These are phyloP conservation scores for Cerceris rybyensis DNA, from an alignment of 2,888 invertebrate genomes.

Conservation along the genomic window DNA sequence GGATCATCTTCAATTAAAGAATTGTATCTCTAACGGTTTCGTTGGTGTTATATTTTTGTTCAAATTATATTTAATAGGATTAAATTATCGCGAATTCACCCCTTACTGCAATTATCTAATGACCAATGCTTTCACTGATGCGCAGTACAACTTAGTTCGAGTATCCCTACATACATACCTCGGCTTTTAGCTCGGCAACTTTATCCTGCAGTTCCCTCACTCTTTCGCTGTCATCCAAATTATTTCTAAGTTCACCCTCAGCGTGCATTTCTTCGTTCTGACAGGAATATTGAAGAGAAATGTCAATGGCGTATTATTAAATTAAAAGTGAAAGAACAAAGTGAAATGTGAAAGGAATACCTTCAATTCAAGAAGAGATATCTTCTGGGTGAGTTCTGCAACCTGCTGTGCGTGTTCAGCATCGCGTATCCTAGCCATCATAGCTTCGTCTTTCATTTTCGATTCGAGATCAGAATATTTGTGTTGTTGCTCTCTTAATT, in stretches of 20 bases:
- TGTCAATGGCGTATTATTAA: neutral
- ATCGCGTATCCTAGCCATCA: conserved; percentile 96
- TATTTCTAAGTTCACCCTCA: conserved; percentile 94
- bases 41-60: neutral
- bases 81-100: conserved; percentile 48
- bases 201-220: conserved; percentile 95
- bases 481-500: conserved; percentile 92
- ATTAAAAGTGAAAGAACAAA: neutral
- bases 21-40: neutral
- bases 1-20: no score
- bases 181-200: conserved; percentile 95
- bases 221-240: conserved; percentile 92
- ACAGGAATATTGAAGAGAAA: conserved; percentile 59
- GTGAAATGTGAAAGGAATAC: conserved; percentile 74
- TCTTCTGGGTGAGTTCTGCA: conserved; percentile 96
- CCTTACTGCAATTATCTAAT: conserved; percentile 68
- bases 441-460: conserved; percentile 93
- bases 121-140: conserved; percentile 58
- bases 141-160: conserved; percentile 16
- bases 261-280: conserved; percentile 97
- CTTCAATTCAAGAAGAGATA: conserved; percentile 95
- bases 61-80: neutral
- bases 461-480: conserved; percentile 86
- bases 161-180: conserved; percentile 85
- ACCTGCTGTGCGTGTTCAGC: conserved; percentile 97